These are phyloP conservation scores for Rhagoletis pomonella DNA, from an alignment of 1,140 invertebrate species.

Conservation along the genomic window DNA sequence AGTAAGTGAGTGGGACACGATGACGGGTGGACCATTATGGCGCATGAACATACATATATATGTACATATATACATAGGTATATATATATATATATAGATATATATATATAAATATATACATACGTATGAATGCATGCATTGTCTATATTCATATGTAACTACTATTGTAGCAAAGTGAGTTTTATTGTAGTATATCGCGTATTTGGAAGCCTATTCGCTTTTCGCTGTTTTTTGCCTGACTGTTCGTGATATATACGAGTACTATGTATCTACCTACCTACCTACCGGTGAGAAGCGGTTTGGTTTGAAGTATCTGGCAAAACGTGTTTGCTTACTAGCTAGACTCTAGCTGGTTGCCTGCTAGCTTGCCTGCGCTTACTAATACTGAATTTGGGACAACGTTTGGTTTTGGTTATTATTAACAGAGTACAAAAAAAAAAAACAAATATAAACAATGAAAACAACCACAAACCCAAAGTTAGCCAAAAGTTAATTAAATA, in stretches of 20 bases:
- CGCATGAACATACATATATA: background rate
- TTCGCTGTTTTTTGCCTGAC: constrained; percentile 9
- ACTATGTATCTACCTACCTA: background rate
- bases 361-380: background rate
- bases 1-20: background rate
- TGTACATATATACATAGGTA: background rate
- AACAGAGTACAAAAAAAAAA: background rate
- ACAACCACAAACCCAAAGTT: background rate
- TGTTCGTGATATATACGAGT: background rate
- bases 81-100: background rate
- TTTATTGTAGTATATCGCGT: background rate
- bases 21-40: background rate
- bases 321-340: constrained; percentile 40
- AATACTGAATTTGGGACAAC: constrained; percentile 28
- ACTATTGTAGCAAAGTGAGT: background rate
- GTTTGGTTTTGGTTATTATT: constrained; percentile 9
- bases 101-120: background rate
- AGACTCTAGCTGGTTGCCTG: background rate
- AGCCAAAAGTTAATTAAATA: no score
- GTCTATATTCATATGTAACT: background rate
- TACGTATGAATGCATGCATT: background rate
- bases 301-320: constrained; percentile 46
- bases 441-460: background rate
- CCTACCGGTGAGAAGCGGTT: constrained; percentile 46
- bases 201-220: constrained; percentile 18